These are phyloP conservation scores for Matsumurasca onukii DNA, from an alignment of 1,140 invertebrate species.

Conservation along the genomic window DNA sequence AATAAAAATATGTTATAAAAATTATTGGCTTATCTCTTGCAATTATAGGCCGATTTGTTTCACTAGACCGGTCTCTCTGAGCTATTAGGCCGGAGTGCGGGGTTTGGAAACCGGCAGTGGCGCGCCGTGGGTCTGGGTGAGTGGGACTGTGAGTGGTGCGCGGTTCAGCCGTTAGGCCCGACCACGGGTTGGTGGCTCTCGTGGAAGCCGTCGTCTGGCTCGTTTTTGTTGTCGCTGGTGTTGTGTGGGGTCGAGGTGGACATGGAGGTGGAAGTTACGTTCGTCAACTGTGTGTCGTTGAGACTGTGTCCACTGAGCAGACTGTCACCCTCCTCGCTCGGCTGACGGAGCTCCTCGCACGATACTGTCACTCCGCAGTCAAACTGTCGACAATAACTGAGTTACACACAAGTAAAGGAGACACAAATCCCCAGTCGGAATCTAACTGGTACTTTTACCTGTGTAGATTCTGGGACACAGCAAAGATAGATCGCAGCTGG, in stretches of 20 bases:
- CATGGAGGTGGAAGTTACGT: not conserved
- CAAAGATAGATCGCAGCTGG: no score
- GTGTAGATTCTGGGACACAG: no score
- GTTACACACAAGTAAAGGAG: not conserved
- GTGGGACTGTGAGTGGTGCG: not conserved
- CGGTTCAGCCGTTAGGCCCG: slow-evolving; percentile 32
- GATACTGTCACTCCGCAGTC: slow-evolving; percentile 25
- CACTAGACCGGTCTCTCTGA: no score
- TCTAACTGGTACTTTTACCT: no score
- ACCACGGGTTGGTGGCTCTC: slow-evolving; percentile 24
- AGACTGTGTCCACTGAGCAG: slow-evolving; percentile 34
- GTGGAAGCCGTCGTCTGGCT: slow-evolving; percentile 31
- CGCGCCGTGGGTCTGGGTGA: not conserved
- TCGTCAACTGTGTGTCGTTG: slow-evolving; percentile 32
- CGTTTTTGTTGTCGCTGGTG: slow-evolving; percentile 23
- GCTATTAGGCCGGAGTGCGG: no score
- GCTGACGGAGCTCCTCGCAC: slow-evolving; percentile 19
- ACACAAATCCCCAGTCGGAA: no score
- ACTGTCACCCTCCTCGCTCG: slow-evolving; percentile 38
- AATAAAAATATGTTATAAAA: no score
- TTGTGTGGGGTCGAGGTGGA: no score
- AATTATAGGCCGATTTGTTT: no score
- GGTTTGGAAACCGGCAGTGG: no score
- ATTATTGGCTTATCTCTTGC: no score
- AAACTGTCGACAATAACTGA: slow-evolving; percentile 6